phyloP scores from a whole-genome alignment of 2,113 vertebrate species.

The Pelobates fuscus region DNA sequence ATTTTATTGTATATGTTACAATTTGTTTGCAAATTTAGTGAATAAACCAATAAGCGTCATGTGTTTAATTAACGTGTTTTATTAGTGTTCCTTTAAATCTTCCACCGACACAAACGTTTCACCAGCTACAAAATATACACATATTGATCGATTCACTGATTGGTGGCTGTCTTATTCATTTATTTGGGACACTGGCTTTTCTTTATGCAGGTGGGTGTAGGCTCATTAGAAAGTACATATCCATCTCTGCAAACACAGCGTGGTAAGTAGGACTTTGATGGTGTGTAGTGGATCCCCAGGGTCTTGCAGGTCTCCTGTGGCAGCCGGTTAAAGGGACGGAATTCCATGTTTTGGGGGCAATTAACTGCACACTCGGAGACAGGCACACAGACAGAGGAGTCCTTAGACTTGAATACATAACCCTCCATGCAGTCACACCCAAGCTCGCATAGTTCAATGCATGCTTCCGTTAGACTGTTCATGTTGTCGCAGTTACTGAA shows the following conservation, averaged over 20 bases:
- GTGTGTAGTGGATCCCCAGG: background rate
- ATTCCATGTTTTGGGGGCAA: background rate
- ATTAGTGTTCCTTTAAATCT: too few relatives aligned
- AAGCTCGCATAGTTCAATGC: background rate
- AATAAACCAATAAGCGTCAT: too few relatives aligned
- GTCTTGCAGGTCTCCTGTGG: background rate
- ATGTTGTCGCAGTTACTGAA: conserved; percentile 18
- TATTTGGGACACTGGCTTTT: background rate
- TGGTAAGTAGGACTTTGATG: background rate
- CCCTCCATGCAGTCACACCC: background rate
- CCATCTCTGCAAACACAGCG: conserved; percentile 9
- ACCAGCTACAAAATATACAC: too few relatives aligned
- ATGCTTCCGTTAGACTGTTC: background rate
- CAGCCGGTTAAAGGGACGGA: background rate
- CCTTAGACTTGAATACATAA: background rate
- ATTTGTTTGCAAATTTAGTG: too few relatives aligned
- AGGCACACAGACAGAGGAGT: background rate
- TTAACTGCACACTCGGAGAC: background rate
- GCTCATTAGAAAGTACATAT: conserved; percentile 10
- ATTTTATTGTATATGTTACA: too few relatives aligned
- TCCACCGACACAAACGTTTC: too few relatives aligned
- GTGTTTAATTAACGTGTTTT: too few relatives aligned
- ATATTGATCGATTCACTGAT: too few relatives aligned
- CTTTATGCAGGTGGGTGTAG: background rate
- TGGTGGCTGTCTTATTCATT: too few relatives aligned